These are phyloP conservation scores for Pimephales promelas DNA, from an alignment of 2,113 vertebrate genomes.

Conservation along the genomic window DNA sequence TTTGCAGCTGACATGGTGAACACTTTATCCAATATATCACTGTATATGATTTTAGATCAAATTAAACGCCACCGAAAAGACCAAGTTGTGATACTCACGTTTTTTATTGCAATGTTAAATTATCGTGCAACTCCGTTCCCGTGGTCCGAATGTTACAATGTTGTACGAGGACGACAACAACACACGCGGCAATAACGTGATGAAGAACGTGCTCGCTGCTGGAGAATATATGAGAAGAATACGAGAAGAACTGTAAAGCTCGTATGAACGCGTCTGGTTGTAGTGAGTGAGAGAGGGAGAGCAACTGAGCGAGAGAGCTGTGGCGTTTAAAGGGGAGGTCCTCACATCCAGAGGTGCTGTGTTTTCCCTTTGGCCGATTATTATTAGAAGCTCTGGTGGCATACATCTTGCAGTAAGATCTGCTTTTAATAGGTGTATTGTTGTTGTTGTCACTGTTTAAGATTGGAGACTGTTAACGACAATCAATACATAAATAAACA, in stretches of 20 bases:
- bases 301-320: conserved; percentile 46
- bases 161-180: background rate
- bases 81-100: background rate
- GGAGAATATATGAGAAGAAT: background rate
- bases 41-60: background rate
- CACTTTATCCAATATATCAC: background rate
- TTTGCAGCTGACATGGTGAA: background rate
- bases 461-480: background rate
- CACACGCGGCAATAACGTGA: background rate
- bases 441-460: background rate
- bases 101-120: background rate
- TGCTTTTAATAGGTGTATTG: background rate
- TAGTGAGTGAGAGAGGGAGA: conserved; percentile 17
- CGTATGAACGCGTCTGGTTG: conserved; percentile 8
- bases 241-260: conserved; percentile 9
- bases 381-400: conserved; percentile 33
- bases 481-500: background rate
- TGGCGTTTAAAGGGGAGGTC: conserved; percentile 75
- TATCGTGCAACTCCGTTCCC: background rate
- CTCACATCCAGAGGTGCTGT: conserved; percentile 61
- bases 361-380: conserved; percentile 62
- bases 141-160: background rate
- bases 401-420: background rate
- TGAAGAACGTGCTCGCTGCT: background rate
- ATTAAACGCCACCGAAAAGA: background rate